Evolutionary conservation across 2,888 invertebrate genomes (phyloP), one percentile per base, ranked within the genome.

Genomic region (Agonopterix subpropinquella): DNA sequence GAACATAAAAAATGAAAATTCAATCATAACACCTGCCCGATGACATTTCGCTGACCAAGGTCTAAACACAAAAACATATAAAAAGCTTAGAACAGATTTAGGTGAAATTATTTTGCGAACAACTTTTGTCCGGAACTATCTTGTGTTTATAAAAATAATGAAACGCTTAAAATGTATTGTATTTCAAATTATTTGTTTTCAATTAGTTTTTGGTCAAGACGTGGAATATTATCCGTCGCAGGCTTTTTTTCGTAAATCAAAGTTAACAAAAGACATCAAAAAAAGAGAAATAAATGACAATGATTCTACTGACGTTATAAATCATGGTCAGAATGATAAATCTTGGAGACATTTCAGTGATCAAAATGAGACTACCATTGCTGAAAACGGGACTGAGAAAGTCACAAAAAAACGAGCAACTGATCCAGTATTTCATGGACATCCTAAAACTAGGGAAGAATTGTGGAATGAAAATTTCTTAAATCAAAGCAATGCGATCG

Each of bases 401-500:
- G 42, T 50, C 43, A 49, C 53, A 10, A 43, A 43, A 1, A 71
- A 69, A 55, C 78, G 91, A 50, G 80, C 80, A 4, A 59, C 77
- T 9, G 91, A 91, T 64, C 72, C 90, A 2, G 84, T 81, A 7
- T 91, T 92, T 59, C 77, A 77, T 43, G 92, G 92, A 0, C 79
- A 90, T 57, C 91, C 91, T 0, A 91, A 91, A 71, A 86, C 91
- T 0, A 86, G 80, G 50, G 85, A 89, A 60, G 91, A 91, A 55
- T 56, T 89, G 15, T 89, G 91, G 86, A 81, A 85, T 44, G 76
- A 74, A 42, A 80, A 74, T 45, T 90, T 92, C 61, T 65, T 90
- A n/a, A 69, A 88, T 36, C 69, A 81, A 59, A 71, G 56, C 41
- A 45, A 54, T 28, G 65, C 57, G 8, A 86, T 78, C 43, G 89